phyloP scores from a whole-genome alignment of 2,888 invertebrate species.

The Eilema depressum region DNA sequence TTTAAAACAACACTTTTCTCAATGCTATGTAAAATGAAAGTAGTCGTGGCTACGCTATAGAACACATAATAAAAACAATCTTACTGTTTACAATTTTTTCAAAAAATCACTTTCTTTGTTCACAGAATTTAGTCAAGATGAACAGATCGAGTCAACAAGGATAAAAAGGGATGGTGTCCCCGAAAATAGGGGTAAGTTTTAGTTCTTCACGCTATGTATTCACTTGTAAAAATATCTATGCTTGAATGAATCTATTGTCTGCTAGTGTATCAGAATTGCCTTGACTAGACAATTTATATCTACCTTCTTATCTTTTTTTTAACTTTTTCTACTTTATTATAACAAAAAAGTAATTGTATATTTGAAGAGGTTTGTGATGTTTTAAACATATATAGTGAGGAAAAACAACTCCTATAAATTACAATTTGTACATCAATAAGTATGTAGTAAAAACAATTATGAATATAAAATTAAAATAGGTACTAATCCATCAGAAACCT shows the following conservation, averaged over 20 bases:
- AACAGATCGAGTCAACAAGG: constrained; percentile 77
- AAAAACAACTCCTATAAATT: too few species aligned
- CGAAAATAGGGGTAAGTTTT: constrained; percentile 83
- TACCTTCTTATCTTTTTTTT: constrained; percentile 30
- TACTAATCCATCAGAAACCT: constrained; percentile 42
- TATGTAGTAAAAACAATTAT: background rate
- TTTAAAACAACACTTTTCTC: too few species aligned
- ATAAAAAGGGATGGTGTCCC: constrained; percentile 82
- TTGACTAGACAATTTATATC: constrained; percentile 28
- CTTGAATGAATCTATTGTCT: constrained; percentile 55
- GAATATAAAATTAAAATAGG: background rate
- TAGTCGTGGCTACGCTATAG: too few species aligned
- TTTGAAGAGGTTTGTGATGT: constrained; percentile 46
- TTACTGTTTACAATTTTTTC: constrained; percentile 15
- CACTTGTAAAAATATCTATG: constrained; percentile 55
- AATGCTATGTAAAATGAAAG: too few species aligned
- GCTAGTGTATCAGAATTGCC: constrained; percentile 30
- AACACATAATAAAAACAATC: background rate
- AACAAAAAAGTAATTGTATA: constrained; percentile 33
- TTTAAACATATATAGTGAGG: background rate
- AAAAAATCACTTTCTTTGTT: constrained; percentile 55
- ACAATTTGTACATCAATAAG: background rate
- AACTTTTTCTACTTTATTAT: constrained; percentile 37
- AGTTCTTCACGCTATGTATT: constrained; percentile 17
- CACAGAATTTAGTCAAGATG: constrained; percentile 77